phyloP scores from a whole-genome alignment of 30 jellyfish, hydroid and myxozoan species.

The Aurelia aurita region DNA sequence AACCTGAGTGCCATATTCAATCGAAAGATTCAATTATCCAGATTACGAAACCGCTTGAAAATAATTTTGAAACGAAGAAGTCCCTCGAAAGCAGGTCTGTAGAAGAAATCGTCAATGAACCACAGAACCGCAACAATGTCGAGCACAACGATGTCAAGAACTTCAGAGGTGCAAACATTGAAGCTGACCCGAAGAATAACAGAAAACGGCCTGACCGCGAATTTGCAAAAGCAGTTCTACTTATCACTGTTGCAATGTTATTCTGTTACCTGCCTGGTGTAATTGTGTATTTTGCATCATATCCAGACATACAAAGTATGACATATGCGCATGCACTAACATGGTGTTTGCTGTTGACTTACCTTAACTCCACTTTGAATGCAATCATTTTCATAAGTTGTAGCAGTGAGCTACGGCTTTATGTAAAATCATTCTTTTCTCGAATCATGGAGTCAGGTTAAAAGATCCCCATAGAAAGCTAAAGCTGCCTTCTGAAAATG shows the following conservation, averaged over 20 bases:
- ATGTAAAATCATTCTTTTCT: background rate
- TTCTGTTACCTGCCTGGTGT: conserved; percentile 28
- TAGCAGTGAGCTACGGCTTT: conserved; percentile 2
- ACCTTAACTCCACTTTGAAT: conserved; percentile 20
- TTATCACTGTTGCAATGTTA: background rate
- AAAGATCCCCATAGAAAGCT: background rate
- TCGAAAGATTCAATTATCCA: no score
- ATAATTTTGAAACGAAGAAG: no score
- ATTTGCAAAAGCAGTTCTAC: conserved; percentile 18
- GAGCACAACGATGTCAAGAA: background rate
- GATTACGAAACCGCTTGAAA: no score
- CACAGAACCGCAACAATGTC: background rate
- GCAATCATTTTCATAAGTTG: conserved; percentile 4
- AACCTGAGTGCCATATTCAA: no score
- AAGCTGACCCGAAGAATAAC: background rate
- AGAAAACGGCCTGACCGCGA: conserved; percentile 10
- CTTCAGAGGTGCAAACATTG: background rate
- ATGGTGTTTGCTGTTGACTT: background rate
- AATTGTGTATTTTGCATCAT: background rate
- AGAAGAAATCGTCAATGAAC: background rate
- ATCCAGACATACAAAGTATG: background rate
- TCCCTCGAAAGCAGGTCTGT: no score
- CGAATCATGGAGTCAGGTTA: background rate
- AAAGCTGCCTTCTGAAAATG: no score
- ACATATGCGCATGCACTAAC: background rate